These are phyloP conservation scores for Selene dorsalis DNA, from an alignment of 2,797 vertebrate genomes.

Conservation along the genomic window DNA sequence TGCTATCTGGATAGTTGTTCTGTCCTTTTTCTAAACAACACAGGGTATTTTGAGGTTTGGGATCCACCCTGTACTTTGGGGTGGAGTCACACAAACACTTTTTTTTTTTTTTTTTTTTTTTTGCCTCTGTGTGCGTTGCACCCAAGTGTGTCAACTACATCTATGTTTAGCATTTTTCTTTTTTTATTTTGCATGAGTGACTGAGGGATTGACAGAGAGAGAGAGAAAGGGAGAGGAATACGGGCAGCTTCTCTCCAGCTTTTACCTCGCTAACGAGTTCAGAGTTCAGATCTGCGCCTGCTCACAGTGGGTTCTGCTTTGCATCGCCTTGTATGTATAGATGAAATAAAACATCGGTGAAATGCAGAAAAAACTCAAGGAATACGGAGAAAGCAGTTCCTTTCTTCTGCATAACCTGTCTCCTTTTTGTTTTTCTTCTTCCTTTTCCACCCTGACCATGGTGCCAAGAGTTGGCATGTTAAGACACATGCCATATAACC, in stretches of 20 bases:
- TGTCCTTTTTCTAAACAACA: slow-evolving; percentile 74
- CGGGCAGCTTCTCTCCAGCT: neutral
- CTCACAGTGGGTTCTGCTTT: neutral
- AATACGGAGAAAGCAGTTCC: neutral
- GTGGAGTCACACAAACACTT: slow-evolving; percentile 75
- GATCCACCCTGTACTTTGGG: slow-evolving; percentile 84
- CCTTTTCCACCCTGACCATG: neutral
- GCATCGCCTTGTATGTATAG: neutral
- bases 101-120: slow-evolving; percentile 54
- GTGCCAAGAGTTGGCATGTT: slow-evolving; percentile 2
- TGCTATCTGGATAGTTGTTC: slow-evolving; percentile 64
- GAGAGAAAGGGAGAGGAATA: neutral
- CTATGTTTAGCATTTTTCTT: slow-evolving; percentile 47
- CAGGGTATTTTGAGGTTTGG: slow-evolving; percentile 79
- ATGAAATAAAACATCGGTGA: neutral
- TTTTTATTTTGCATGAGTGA: slow-evolving; percentile 46
- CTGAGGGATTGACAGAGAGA: neutral
- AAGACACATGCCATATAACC: neutral
- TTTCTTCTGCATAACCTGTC: neutral
- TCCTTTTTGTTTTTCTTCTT: neutral
- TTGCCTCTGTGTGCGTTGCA: slow-evolving; percentile 48
- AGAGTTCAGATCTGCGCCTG: neutral
- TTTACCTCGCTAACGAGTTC: neutral
- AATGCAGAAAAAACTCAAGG: too few relatives aligned
- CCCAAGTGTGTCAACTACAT: slow-evolving; percentile 54